Percentiles rank a stretch among this genome's conserved stretches.
Evolutionary conservation across 1,140 invertebrate species (phyloP).

Genomic region (Ladona fulva): DNA sequence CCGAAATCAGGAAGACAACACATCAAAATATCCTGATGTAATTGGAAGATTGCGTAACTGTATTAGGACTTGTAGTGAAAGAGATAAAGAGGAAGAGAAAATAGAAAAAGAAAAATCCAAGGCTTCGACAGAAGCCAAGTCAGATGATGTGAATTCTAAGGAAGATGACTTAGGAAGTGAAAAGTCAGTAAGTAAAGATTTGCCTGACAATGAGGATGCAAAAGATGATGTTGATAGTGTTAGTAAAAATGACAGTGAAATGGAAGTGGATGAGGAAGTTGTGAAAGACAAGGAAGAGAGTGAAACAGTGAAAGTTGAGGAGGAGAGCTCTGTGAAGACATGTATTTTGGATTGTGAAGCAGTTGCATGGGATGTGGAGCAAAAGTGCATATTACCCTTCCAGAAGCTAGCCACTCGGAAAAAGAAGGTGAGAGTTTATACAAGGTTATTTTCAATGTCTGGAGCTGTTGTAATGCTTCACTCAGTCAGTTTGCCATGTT

Average conservation of each 20-base stretch:
- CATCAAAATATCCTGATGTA: conserved; percentile 95
- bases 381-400: conserved; percentile 90
- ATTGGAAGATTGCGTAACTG: conserved; percentile 80
- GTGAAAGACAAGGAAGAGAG: background rate
- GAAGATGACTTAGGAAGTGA: background rate
- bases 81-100: conserved; percentile 78
- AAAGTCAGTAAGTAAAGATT: background rate
- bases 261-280: background rate
- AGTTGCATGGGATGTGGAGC: conserved; percentile 90
- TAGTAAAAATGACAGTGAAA: background rate
- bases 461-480: too few relatives aligned
- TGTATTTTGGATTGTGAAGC: conserved; percentile 95
- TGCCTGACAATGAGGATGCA: background rate
- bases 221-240: background rate
- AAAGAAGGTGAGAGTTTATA: conserved; percentile 59
- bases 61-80: conserved; percentile 96
- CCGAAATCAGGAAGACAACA: conserved; percentile 97
- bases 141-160: conserved; percentile 51
- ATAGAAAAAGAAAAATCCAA: conserved; percentile 42
- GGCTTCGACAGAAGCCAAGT: conserved; percentile 33
- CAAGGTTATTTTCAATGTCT: too few relatives aligned
- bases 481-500: too few relatives aligned
- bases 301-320: background rate
- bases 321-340: background rate
- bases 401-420: conserved; percentile 94